These are phyloP conservation scores for Diuraphis noxia DNA, from an alignment of 1,140 invertebrate species.

Conservation along the genomic window DNA sequence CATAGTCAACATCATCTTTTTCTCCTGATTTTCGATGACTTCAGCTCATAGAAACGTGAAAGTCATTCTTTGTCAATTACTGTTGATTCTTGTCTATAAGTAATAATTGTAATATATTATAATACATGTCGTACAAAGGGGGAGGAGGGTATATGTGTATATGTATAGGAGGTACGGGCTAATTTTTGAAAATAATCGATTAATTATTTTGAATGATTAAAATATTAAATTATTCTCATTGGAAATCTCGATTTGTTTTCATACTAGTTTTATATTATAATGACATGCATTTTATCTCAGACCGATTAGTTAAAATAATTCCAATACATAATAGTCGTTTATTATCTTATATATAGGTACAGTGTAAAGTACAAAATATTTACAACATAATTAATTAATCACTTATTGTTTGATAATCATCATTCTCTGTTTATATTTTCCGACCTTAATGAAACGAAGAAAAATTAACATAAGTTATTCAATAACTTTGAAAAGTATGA, in stretches of 20 bases:
- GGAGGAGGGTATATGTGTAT: not conserved
- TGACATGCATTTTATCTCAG: not conserved
- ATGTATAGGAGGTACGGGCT: not conserved
- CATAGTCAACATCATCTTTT: conserved; percentile 1
- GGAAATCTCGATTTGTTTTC: not conserved
- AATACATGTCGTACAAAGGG: not conserved
- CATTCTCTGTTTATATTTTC: not conserved
- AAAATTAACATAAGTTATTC: not conserved
- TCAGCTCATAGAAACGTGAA: conserved; percentile 19
- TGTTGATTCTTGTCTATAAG: not conserved
- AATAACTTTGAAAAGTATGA: not conserved
- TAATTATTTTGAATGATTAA: too few relatives aligned
- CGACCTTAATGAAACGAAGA: not conserved
- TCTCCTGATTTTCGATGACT: conserved; percentile 18
- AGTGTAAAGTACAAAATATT: not conserved
- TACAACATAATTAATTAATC: not conserved
- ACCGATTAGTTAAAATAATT: not conserved
- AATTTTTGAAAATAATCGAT: not conserved
- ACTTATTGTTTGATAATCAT: not conserved
- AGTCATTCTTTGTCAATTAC: conserved; percentile 18
- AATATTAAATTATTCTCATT: not conserved
- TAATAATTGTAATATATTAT: not conserved
- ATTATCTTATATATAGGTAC: not conserved
- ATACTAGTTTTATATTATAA: not conserved
- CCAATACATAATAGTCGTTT: not conserved